A percentile compares a stretch with the other conserved stretches of the same genome.
Evolutionary conservation across 2,888 invertebrate species (phyloP).

Genomic region (Torymus texanus): DNA sequence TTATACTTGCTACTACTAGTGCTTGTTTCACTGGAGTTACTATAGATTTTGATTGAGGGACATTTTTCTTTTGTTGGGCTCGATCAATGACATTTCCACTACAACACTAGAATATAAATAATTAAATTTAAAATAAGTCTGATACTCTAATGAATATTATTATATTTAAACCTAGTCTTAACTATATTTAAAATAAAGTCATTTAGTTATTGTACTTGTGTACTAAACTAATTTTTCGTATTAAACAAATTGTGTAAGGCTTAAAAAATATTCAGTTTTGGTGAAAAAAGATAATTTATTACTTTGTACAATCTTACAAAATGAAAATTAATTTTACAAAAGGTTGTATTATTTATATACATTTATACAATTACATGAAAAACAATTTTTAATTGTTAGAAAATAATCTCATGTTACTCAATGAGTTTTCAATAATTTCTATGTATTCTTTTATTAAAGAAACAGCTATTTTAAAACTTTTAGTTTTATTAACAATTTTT

Average conservation of each 20-base stretch:
- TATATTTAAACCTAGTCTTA: background rate
- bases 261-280: background rate
- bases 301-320: constrained; percentile 28
- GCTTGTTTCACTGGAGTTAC: constrained; percentile 67
- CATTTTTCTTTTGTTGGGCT: constrained; percentile 70
- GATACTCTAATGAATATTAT: background rate
- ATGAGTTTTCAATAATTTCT: constrained; percentile 58
- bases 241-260: too few species aligned
- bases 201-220: background rate
- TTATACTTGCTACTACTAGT: constrained; percentile 68
- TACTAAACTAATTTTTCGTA: too few species aligned
- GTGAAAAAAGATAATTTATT: background rate
- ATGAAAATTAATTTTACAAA: background rate
- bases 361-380: background rate
- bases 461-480: constrained; percentile 65
- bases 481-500: constrained; percentile 55
- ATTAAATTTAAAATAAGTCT: background rate
- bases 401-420: constrained; percentile 35
- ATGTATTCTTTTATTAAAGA: constrained; percentile 64
- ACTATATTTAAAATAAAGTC: constrained; percentile 14
- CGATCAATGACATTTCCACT: constrained; percentile 71
- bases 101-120: constrained; percentile 66
- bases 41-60: constrained; percentile 69
- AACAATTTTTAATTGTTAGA: constrained; percentile 34
- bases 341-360: constrained; percentile 34